Conservation (phyloP, 2,888 invertebrate genomes). For the Pyrgus malvae region DNA sequence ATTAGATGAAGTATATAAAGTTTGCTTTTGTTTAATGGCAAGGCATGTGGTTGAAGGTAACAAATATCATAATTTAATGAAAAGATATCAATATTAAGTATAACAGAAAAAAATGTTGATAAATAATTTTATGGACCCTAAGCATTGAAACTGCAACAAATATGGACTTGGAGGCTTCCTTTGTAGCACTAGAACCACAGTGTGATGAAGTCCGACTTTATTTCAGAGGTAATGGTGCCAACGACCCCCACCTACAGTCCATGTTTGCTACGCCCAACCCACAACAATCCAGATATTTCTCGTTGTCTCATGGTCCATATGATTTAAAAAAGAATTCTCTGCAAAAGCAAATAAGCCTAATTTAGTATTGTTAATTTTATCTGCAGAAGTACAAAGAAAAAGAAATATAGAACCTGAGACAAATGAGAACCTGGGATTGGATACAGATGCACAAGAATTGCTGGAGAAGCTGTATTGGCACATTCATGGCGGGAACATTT, state of each 20-base stretch:
- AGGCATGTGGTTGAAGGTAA: no score
- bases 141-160: constrained; percentile 67
- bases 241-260: constrained; percentile 71
- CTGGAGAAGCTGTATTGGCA: constrained; percentile 83
- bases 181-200: constrained; percentile 55
- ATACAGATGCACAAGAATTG: constrained; percentile 71
- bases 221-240: constrained; percentile 81
- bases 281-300: constrained; percentile 83
- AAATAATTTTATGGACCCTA: neutral
- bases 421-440: constrained; percentile 69
- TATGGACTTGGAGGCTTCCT: constrained; percentile 58
- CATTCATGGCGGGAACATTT: constrained; percentile 84
- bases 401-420: constrained; percentile 74
- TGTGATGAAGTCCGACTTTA: constrained; percentile 77
- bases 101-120: no score
- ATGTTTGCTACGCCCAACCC: constrained; percentile 77
- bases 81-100: no score
- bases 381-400: constrained; percentile 79
- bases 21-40: no score
- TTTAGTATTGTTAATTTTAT: constrained; percentile 74
- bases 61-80: neutral
- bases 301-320: constrained; percentile 85
- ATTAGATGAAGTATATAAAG: no score
- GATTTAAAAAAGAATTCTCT: constrained; percentile 66
- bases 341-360: constrained; percentile 51